phyloP scores from a whole-genome alignment of 2,797 vertebrate species.

The Takifugu rubripes region DNA sequence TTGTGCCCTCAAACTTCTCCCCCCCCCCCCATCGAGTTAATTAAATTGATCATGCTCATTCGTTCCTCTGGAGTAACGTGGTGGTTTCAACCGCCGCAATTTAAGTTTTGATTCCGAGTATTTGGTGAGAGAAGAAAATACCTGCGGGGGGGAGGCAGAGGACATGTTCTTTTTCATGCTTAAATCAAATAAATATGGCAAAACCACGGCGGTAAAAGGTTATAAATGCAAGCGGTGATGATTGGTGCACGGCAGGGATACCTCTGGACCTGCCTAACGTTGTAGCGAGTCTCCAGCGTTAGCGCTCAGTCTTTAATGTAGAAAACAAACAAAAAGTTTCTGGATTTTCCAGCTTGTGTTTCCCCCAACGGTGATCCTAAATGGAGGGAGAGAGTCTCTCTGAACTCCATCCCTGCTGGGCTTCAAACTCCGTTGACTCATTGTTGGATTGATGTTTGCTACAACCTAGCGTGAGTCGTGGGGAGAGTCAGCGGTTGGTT shows the following conservation, averaged over 20 bases:
- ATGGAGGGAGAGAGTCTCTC: slow-evolving; percentile 22
- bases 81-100: too few species aligned
- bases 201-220: slow-evolving; percentile 20
- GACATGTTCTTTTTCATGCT: too few species aligned
- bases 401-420: slow-evolving; percentile 47
- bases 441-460: slow-evolving; percentile 33
- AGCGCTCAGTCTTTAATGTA: slow-evolving; percentile 3
- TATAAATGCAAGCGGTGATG: neutral
- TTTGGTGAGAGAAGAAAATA: too few species aligned
- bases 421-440: slow-evolving; percentile 44
- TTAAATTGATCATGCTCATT: too few species aligned
- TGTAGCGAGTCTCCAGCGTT: neutral
- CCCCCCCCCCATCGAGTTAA: too few species aligned
- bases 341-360: slow-evolving; percentile 20
- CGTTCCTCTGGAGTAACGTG: too few species aligned
- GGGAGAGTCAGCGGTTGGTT: slow-evolving; percentile 22
- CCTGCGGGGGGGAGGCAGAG: too few species aligned
- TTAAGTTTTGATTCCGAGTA: too few species aligned
- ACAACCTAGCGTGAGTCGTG: slow-evolving; percentile 31
- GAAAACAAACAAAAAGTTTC: slow-evolving; percentile 25
- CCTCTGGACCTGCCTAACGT: too few species aligned
- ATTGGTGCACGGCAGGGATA: too few species aligned
- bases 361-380: slow-evolving; percentile 21
- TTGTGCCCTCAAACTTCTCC: too few species aligned
- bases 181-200: slow-evolving; percentile 19